Conservation (phyloP, 2,888 invertebrate species). For the Thysanoteuthis rhombus region DNA sequence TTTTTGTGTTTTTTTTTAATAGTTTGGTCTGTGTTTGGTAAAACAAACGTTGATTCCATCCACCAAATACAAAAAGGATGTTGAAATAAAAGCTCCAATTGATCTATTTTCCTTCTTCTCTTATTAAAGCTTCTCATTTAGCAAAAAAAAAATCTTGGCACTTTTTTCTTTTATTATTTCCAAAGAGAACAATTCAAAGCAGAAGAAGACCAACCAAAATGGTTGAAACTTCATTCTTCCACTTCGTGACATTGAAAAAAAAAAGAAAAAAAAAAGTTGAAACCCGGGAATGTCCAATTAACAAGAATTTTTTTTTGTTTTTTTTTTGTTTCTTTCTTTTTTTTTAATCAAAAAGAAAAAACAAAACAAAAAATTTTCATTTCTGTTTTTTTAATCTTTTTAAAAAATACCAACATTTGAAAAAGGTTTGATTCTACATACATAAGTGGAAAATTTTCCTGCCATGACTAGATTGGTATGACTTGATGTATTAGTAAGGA, state of each 20-base stretch:
- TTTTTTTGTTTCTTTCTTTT: background rate
- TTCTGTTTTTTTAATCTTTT: background rate
- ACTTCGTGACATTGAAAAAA: background rate
- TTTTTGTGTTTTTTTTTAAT: background rate
- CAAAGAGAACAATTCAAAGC: constrained; percentile 12
- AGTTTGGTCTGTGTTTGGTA: background rate
- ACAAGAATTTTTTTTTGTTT: background rate
- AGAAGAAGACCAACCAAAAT: background rate
- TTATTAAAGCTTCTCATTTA: constrained; percentile 12
- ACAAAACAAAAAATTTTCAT: background rate
- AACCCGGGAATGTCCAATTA: background rate
- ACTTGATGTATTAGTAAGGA: background rate
- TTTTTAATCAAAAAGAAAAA: background rate
- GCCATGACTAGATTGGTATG: constrained; percentile 12
- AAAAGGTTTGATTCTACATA: background rate
- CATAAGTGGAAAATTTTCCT: background rate
- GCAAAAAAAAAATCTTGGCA: background rate
- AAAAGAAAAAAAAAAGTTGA: background rate
- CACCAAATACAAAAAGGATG: background rate
- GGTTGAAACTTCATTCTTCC: background rate
- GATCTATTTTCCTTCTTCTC: background rate
- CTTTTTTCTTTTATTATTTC: background rate
- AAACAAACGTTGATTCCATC: constrained; percentile 12
- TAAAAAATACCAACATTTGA: background rate
- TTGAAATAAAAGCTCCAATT: background rate